phyloP scores from a whole-genome alignment of 2,888 invertebrate genomes.

The Agriopis marginaria region DNA sequence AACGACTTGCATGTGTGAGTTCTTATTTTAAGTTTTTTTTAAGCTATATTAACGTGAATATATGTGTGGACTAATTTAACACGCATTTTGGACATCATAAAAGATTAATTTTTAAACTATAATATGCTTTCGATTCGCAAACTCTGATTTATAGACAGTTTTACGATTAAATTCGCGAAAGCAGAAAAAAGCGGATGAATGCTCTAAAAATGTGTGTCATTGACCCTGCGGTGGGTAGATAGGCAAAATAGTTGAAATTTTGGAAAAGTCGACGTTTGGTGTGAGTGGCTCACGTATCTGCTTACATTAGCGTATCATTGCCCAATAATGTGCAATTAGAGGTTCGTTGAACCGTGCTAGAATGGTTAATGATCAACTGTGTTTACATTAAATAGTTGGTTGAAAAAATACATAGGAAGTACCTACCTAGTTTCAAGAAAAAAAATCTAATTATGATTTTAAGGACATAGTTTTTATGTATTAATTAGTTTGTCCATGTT shows the following conservation, averaged over 20 bases:
- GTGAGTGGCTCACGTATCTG: conserved; percentile 13
- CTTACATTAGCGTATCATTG: conserved; percentile 34
- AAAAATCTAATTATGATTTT: neutral
- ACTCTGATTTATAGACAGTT: conserved; percentile 21
- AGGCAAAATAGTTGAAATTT: conserved; percentile 23
- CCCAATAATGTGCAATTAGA: conserved; percentile 40
- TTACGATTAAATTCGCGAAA: conserved; percentile 27
- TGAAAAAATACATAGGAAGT: neutral
- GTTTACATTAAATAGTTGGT: conserved; percentile 30
- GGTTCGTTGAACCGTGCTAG: conserved; percentile 38
- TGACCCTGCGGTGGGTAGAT: conserved; percentile 23
- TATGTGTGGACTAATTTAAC: conserved; percentile 10
- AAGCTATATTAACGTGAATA: neutral
- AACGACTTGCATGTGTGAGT: neutral
- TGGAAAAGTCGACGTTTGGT: conserved; percentile 12
- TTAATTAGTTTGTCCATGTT: too few relatives aligned
- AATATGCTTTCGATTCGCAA: conserved; percentile 18
- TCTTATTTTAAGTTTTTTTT: neutral
- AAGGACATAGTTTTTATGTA: too few relatives aligned
- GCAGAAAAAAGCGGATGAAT: conserved; percentile 29
- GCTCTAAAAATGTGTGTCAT: conserved; percentile 34
- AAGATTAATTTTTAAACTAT: neutral
- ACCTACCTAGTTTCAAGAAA: neutral
- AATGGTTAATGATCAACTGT: conserved; percentile 26
- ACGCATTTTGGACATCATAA: neutral